Evolutionary conservation across 2,113 vertebrate species (phyloP).

Genomic region (Halichoeres trimaculatus): DNA sequence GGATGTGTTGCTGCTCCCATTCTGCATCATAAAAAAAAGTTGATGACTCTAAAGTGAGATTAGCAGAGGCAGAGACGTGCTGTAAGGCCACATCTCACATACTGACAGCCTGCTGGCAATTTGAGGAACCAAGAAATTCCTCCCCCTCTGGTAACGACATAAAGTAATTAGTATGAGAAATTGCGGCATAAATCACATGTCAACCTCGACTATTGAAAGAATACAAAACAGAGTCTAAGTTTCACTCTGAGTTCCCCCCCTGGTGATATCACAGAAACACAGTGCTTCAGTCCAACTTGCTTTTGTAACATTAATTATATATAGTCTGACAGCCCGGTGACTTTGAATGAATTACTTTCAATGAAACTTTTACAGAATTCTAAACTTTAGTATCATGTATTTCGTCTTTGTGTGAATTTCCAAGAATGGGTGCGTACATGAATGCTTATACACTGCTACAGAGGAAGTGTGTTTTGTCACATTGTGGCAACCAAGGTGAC

Average conservation of each 20-base stretch:
- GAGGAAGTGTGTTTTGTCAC: slow-evolving; percentile 49
- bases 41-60: slow-evolving; percentile 20
- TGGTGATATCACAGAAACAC: neutral
- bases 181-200: slow-evolving; percentile 15
- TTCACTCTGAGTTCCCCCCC: slow-evolving; percentile 42
- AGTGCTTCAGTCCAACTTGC: neutral
- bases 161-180: slow-evolving; percentile 19
- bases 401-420: neutral
- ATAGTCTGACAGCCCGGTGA: neutral
- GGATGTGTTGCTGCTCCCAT: slow-evolving; percentile 4
- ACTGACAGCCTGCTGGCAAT: neutral
- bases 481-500: slow-evolving; percentile 38
- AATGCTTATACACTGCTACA: slow-evolving; percentile 19
- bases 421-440: neutral
- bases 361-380: neutral
- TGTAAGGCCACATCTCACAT: slow-evolving; percentile 22
- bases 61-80: slow-evolving; percentile 14
- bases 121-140: neutral
- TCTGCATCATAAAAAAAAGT: neutral
- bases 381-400: neutral
- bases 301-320: neutral
- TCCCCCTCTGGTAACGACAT: neutral
- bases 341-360: neutral
- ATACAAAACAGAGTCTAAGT: slow-evolving; percentile 14
- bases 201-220: neutral